Conservation (phyloP, 2,113 vertebrate genomes). For the Caranx melampygus region DNA sequence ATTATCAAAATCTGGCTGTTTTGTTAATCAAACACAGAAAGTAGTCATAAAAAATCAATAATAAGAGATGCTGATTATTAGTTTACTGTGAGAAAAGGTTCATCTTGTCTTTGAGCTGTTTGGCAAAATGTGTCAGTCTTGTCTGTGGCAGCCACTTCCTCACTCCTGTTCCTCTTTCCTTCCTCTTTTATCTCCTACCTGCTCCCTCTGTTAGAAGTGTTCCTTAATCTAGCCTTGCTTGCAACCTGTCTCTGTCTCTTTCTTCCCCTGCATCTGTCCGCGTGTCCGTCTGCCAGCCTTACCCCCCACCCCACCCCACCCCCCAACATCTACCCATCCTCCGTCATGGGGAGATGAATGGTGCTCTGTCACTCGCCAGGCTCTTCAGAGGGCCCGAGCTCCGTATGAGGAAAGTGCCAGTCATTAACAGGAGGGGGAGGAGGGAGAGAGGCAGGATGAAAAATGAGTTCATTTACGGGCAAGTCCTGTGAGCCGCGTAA, state of each 20-base stretch:
- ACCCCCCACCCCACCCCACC: slow-evolving; percentile 42
- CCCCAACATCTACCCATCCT: slow-evolving; percentile 31
- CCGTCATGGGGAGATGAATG: slow-evolving; percentile 85
- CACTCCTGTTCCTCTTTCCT: neutral
- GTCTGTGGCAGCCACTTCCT: slow-evolving; percentile 41
- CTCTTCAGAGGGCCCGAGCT: slow-evolving; percentile 84
- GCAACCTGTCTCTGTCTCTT: slow-evolving; percentile 67
- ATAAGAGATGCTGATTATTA: slow-evolving; percentile 53
- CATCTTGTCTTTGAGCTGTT: slow-evolving; percentile 38
- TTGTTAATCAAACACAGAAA: slow-evolving; percentile 27
- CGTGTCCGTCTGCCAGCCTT: slow-evolving; percentile 65
- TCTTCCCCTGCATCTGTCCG: slow-evolving; percentile 64
- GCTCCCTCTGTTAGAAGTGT: slow-evolving; percentile 62
- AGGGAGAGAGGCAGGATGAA: slow-evolving; percentile 85
- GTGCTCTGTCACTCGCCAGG: slow-evolving; percentile 82
- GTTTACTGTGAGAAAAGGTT: slow-evolving; percentile 49
- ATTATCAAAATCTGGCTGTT: slow-evolving; percentile 34
- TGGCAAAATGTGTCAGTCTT: slow-evolving; percentile 35
- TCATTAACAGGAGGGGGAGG: slow-evolving; percentile 83
- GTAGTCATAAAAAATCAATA: slow-evolving; percentile 25
- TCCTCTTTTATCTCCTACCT: slow-evolving; percentile 58
- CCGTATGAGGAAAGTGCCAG: slow-evolving; percentile 87
- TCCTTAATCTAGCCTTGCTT: slow-evolving; percentile 64
- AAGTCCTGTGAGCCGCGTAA: slow-evolving; percentile 86
- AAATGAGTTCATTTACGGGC: slow-evolving; percentile 89